Conservation (phyloP, 2,888 invertebrate species). For the Thecophora atra region DNA sequence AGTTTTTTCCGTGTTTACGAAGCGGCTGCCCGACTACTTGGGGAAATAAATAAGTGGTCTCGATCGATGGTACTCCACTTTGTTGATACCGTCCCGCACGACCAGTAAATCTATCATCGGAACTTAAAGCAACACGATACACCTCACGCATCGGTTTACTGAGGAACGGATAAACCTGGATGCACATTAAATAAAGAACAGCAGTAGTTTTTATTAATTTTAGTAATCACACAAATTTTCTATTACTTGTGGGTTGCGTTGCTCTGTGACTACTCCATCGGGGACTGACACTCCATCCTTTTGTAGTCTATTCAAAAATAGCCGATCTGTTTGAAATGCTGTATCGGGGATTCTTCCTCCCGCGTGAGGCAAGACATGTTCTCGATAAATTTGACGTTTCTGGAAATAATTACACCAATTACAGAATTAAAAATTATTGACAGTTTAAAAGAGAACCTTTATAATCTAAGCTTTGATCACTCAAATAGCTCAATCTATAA, state of each 20-base stretch:
- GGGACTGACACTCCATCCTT: constrained; percentile 72
- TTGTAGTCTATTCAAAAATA: constrained; percentile 71
- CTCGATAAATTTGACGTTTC: constrained; percentile 73
- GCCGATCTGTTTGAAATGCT: constrained; percentile 71
- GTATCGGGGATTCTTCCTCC: constrained; percentile 74
- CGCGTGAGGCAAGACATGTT: constrained; percentile 71
- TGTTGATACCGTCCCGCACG: constrained; percentile 67
- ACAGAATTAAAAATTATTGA: no score
- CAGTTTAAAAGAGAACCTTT: no score
- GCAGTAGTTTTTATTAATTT: not conserved
- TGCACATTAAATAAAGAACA: not conserved
- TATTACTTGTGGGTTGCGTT: constrained; percentile 63
- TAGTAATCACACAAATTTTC: not conserved
- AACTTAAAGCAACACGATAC: constrained; percentile 67
- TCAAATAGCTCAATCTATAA: no score
- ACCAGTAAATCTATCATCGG: constrained; percentile 69
- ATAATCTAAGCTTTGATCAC: no score
- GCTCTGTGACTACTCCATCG: constrained; percentile 70
- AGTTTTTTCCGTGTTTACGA: constrained; percentile 48
- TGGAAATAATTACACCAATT: constrained; percentile 49
- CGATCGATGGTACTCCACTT: constrained; percentile 66
- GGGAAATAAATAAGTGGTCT: constrained; percentile 71
- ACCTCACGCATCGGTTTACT: constrained; percentile 60
- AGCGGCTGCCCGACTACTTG: constrained; percentile 59
- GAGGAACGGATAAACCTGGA: constrained; percentile 62